phyloP scores from a whole-genome alignment of 2,888 invertebrate species.

The Athalia circularis region DNA sequence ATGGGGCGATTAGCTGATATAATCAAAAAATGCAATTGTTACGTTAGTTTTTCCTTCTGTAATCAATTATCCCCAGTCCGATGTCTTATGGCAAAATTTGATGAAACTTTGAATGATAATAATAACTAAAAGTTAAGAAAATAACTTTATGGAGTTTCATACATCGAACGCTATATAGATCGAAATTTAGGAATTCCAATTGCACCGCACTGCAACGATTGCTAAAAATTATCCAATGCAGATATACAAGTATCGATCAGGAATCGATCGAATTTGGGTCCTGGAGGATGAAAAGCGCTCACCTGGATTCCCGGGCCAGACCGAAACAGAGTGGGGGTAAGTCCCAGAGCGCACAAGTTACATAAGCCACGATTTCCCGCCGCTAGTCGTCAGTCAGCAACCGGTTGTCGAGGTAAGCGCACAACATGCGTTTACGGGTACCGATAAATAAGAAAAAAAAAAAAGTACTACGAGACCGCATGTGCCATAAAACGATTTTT shows the following conservation, averaged over 20 bases:
- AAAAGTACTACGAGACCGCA: not conserved
- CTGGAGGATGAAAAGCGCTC: slow-evolving; percentile 18
- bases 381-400: slow-evolving; percentile 65
- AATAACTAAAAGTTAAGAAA: no score
- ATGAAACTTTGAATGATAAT: no score
- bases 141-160: no score
- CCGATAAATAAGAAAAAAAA: not conserved
- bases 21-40: no score
- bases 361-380: slow-evolving; percentile 67
- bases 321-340: slow-evolving; percentile 29
- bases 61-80: no score
- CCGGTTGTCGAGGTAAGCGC: slow-evolving; percentile 62
- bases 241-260: slow-evolving; percentile 2
- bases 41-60: no score
- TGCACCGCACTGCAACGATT: no score
- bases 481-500: not conserved
- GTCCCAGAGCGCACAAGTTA: slow-evolving; percentile 52
- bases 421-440: slow-evolving; percentile 49
- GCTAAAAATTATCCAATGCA: not conserved
- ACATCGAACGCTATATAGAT: no score
- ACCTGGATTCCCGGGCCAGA: slow-evolving; percentile 29
- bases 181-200: no score
- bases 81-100: no score
- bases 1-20: no score
- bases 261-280: slow-evolving; percentile 15